Evolutionary conservation across 2,888 invertebrate genomes (phyloP).

Genomic region (Thereva unica): DNA sequence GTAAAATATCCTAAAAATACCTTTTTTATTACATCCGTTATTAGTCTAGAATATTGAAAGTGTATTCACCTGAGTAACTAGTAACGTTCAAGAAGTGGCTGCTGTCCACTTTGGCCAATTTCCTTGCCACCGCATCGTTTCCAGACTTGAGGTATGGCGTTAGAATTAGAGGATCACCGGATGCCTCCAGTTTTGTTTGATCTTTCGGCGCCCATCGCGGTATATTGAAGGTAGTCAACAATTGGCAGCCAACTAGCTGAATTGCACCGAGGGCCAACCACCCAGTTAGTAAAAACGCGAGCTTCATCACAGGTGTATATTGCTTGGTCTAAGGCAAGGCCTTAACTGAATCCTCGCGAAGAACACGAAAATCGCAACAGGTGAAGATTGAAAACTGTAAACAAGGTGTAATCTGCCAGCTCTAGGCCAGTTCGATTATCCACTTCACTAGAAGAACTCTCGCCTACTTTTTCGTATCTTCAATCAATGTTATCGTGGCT

Average conservation of each 20-base stretch:
- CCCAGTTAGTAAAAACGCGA: conserved; percentile 1
- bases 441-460: not conserved
- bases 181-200: not conserved
- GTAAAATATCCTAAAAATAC: conserved; percentile 61
- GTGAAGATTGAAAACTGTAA: conserved; percentile 25
- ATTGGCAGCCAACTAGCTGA: conserved; percentile 30
- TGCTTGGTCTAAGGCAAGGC: conserved; percentile 35
- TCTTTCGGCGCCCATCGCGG: conserved; percentile 38
- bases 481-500: too few relatives aligned
- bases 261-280: not conserved
- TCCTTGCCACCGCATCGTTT: conserved; percentile 43
- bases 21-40: not conserved
- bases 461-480: too few relatives aligned
- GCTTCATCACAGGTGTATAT: conserved; percentile 17
- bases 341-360: conserved; percentile 31
- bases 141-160: conserved; percentile 56
- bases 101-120: conserved; percentile 51
- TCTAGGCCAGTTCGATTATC: conserved; percentile 21
- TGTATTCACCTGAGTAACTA: conserved; percentile 59
- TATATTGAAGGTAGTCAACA: conserved; percentile 44
- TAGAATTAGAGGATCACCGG: conserved; percentile 50
- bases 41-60: not conserved
- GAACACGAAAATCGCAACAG: not conserved
- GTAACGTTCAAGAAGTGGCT: conserved; percentile 53
- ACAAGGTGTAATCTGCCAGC: conserved; percentile 19